Percentiles rank a stretch among this genome's conserved stretches.
Conservation (phyloP, 2,888 invertebrate genomes). For the Neoscelio sp. region DNA sequence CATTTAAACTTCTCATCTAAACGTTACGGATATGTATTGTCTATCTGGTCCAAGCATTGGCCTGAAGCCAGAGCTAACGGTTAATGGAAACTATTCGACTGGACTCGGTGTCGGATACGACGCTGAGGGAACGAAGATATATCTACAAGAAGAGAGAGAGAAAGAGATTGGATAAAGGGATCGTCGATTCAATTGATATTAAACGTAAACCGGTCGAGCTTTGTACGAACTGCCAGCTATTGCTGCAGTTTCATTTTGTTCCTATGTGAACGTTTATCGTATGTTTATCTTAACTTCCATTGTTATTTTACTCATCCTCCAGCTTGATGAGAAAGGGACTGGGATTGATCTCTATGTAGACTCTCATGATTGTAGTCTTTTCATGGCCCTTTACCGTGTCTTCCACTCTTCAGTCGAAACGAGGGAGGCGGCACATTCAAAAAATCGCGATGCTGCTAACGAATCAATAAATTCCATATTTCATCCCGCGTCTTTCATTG, state of each 20-base stretch:
- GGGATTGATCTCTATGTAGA: slow-evolving; percentile 76
- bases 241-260: slow-evolving; percentile 75
- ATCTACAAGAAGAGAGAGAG: slow-evolving; percentile 19
- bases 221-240: slow-evolving; percentile 53
- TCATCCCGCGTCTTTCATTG: neutral
- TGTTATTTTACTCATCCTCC: slow-evolving; percentile 75
- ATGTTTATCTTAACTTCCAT: slow-evolving; percentile 79
- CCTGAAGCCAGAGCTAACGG: slow-evolving; percentile 61
- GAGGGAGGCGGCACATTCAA: neutral
- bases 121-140: slow-evolving; percentile 41
- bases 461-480: slow-evolving; percentile 19
- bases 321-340: slow-evolving; percentile 71
- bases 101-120: slow-evolving; percentile 43
- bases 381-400: neutral
- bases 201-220: slow-evolving; percentile 58
- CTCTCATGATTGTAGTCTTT: slow-evolving; percentile 70
- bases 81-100: slow-evolving; percentile 68
- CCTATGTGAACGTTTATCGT: slow-evolving; percentile 75
- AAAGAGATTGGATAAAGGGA: neutral
- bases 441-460: slow-evolving; percentile 12
- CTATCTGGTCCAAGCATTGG: slow-evolving; percentile 53
- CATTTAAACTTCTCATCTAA: slow-evolving; percentile 49
- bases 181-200: slow-evolving; percentile 58
- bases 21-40: slow-evolving; percentile 62
- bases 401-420: slow-evolving; percentile 7